These are phyloP conservation scores for Microctonus hyperodae DNA, from an alignment of 2,888 invertebrate genomes.

Conservation along the genomic window DNA sequence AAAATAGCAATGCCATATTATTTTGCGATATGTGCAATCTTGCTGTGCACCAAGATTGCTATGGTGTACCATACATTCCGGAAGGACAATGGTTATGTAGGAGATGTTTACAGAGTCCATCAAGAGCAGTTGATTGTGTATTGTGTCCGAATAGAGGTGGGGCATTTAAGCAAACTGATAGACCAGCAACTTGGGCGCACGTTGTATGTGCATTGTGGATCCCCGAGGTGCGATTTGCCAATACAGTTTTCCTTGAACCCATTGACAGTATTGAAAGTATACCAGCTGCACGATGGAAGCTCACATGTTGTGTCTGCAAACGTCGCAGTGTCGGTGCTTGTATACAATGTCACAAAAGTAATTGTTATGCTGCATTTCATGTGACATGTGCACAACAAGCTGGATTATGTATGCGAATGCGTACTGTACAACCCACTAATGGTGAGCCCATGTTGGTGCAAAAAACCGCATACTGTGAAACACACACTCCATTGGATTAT, in stretches of 20 bases:
- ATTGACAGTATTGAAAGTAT: conserved; percentile 98
- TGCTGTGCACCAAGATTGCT: conserved; percentile 99
- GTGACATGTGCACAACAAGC: conserved; percentile 99
- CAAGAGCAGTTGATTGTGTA: conserved; percentile 95
- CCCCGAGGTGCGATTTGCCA: conserved; percentile 97
- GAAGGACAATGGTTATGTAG: conserved; percentile 98
- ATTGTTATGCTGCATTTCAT: conserved; percentile 97
- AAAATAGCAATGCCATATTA: conserved; percentile 97
- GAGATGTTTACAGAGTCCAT: conserved; percentile 95
- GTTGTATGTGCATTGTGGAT: conserved; percentile 99
- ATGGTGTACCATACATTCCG: conserved; percentile 96
- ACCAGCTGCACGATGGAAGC: conserved; percentile 92
- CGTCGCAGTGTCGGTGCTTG: conserved; percentile 93
- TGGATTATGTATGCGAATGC: conserved; percentile 95
- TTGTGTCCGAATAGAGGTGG: conserved; percentile 98
- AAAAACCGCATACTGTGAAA: conserved; percentile 95
- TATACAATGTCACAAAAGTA: conserved; percentile 96
- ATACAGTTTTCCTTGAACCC: conserved; percentile 97
- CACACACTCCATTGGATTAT: conserved; percentile 80
- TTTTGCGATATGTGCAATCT: conserved; percentile 99
- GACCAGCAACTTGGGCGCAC: conserved; percentile 92
- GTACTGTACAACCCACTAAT: conserved; percentile 78
- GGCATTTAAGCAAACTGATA: conserved; percentile 98
- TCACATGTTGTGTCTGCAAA: conserved; percentile 97
- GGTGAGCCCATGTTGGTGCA: conserved; percentile 84